phyloP scores from a whole-genome alignment of 2,888 invertebrate species.

The Allolobophora icterica region DNA sequence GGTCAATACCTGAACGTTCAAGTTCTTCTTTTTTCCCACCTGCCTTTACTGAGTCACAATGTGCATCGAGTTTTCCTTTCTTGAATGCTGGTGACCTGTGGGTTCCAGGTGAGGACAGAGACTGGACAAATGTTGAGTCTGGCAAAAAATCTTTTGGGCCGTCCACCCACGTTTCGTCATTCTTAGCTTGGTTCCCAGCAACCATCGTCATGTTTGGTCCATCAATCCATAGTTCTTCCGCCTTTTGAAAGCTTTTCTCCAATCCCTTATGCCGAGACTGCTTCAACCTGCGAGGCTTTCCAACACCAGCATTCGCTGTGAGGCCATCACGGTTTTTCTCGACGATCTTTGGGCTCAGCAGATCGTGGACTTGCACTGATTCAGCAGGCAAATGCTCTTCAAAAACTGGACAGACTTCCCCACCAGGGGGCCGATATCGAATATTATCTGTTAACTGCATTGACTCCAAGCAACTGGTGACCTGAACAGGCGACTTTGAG shows the following conservation, averaged over 20 bases:
- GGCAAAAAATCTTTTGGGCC: constrained; percentile 27
- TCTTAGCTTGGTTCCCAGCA: neutral
- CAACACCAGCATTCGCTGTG: neutral
- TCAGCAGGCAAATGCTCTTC: constrained; percentile 26
- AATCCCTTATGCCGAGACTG: constrained; percentile 18
- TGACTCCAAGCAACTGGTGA: neutral
- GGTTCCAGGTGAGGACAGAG: neutral
- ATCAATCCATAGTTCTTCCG: constrained; percentile 68
- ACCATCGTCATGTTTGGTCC: constrained; percentile 53
- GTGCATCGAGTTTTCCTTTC: neutral
- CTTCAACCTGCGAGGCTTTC: constrained; percentile 1
- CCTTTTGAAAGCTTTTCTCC: constrained; percentile 45
- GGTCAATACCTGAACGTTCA: neutral
- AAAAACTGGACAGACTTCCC: constrained; percentile 29
- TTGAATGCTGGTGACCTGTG: constrained; percentile 14
- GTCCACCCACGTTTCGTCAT: constrained; percentile 28
- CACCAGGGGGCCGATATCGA: constrained; percentile 28
- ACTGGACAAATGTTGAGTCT: neutral
- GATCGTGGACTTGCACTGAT: neutral
- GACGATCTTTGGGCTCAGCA: neutral
- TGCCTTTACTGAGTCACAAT: neutral
- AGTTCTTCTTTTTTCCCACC: neutral
- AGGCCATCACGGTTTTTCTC: neutral
- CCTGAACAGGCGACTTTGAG: neutral
- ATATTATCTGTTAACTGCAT: constrained; percentile 12